Evolutionary conservation across 2,113 vertebrate genomes (phyloP).

Genomic region (Malurus melanocephalus): DNA sequence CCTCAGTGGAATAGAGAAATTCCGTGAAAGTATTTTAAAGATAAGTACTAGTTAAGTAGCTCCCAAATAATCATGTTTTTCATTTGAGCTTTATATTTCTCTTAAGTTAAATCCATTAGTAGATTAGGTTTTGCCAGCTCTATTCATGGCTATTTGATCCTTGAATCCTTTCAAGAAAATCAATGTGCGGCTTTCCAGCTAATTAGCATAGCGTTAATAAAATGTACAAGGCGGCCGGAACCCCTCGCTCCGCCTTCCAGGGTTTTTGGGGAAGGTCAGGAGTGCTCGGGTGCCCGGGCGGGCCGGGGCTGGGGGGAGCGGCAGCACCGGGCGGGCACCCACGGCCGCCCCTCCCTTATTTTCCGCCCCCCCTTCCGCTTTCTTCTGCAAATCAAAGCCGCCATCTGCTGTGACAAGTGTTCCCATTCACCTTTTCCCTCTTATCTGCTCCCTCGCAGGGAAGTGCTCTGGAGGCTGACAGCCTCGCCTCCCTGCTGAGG

Average conservation of each 20-base stretch:
- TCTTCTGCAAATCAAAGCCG: slow-evolving; percentile 72
- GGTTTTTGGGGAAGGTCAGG: not conserved
- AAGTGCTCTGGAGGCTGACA: slow-evolving; percentile 69
- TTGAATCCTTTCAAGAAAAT: slow-evolving; percentile 70
- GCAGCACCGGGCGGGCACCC: not conserved
- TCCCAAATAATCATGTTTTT: slow-evolving; percentile 45
- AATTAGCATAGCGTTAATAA: slow-evolving; percentile 62
- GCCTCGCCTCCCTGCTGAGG: slow-evolving; percentile 65
- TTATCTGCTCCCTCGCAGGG: slow-evolving; percentile 82
- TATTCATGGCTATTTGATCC: slow-evolving; percentile 66
- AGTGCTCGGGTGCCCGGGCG: not conserved
- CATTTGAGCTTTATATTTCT: slow-evolving; percentile 33
- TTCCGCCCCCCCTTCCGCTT: not conserved
- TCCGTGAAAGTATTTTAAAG: slow-evolving; percentile 28
- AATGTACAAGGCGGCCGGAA: not conserved
- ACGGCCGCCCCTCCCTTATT: not conserved
- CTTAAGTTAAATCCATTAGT: slow-evolving; percentile 67
- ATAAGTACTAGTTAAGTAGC: slow-evolving; percentile 40
- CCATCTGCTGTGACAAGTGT: slow-evolving; percentile 82
- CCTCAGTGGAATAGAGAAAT: slow-evolving; percentile 14
- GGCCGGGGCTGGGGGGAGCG: not conserved
- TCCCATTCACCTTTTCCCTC: slow-evolving; percentile 82
- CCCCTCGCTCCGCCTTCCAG: not conserved
- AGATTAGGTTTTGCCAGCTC: slow-evolving; percentile 67
- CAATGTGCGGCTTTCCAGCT: slow-evolving; percentile 58